Evolutionary conservation across 2,113 vertebrate species (phyloP), one percentile per base, ranked within the genome.

Genomic region (Osmerus eperlanus): DNA sequence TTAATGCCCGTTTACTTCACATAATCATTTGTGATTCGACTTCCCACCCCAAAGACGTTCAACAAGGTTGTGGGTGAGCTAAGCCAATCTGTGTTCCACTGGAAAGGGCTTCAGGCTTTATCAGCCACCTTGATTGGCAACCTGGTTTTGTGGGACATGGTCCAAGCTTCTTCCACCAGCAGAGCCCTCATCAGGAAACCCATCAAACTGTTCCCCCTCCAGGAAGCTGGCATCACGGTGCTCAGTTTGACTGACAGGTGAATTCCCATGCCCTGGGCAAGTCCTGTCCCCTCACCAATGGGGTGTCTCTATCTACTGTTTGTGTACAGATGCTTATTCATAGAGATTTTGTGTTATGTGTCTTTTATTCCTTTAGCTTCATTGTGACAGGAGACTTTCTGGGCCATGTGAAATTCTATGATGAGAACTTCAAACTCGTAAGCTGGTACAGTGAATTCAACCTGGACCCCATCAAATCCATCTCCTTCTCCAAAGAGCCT

Each of bases 331-430:
- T 81, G 12, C 62, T 56, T 25, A 62, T 1, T 0, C 9, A 12
- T 47, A 9, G 41, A 47, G 80, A 60, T 74, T 70, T 19, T 59
- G 63, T 23, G 25, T 13, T 70, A 6, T 59, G 63, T 23, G 25
- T 19, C 52, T 51, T 71, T 64, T 68, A 1, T 65, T 67, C 25
- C 60, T 29, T 73, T 91, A 99, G 97, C 68, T 94, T 77, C 52
- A 78, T 97, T 0, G 91, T 96, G 28, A 98, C 94, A 0, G 94
- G 95, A 0, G 94, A 97, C 61, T 63, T 85, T n/a, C 88, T 52
- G 76, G 96, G 97, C 0, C 84, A 86, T 21, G 85, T 98, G 51
- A 92, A 90, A 64, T 94, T 98, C 88, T 99, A 95, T 0, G 84
- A 94, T 0, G 89, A 87, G 21, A 68, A 82, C 0, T 89, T 96